Evolutionary conservation across 2,888 invertebrate genomes (phyloP), one percentile per base, ranked within the genome.

Genomic region (Incurvaria masculella): DNA sequence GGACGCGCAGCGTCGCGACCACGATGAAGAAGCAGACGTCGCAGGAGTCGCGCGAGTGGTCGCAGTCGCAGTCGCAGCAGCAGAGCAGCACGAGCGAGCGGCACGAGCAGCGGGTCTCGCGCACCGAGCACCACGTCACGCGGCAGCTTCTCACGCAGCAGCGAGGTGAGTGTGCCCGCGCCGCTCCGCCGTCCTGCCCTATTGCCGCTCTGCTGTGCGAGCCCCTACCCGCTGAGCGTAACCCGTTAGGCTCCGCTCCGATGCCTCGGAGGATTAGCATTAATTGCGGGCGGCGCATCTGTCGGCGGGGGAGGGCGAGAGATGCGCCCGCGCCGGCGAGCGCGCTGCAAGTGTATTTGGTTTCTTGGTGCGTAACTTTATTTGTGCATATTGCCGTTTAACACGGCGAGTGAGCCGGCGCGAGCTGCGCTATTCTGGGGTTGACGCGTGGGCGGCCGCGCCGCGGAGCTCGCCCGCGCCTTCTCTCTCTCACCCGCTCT

Each of bases 91-190:
- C 63, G 80, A 82, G 64, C 79, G 69, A 18, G 23, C 70, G 69
- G 56, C 64, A 83, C 66, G 81, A 81, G 66, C 11, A 33, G 33
- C 76, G 81, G 67, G 80, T 83, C 64, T 83, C 82, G 68, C 79
- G 85, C 67, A 88, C 87, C 59, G 89, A 90, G 79, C 88, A 88
- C 71, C 88, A 87, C 69, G 85, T 87, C 75, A 87, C 88, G 60
- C 81, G 88, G 65, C 89, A 91, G 76, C 82, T 88, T 79, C 87
- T 87, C 76, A 75, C 80, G 61, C 86, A 86, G 71, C 88, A 88
- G 78, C 84, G 86, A 87, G 87, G 88, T 85, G 70, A 79, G 83
- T 80, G 27, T 44, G 11, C 42, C n/a, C 18, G 21, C 42, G 21
- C 16, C 23, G 23, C 27, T 3, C 14, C 26, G 40, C 17, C 42